phyloP scores from a whole-genome alignment of 2,888 invertebrate genomes.

The Agapostemon virescens region DNA sequence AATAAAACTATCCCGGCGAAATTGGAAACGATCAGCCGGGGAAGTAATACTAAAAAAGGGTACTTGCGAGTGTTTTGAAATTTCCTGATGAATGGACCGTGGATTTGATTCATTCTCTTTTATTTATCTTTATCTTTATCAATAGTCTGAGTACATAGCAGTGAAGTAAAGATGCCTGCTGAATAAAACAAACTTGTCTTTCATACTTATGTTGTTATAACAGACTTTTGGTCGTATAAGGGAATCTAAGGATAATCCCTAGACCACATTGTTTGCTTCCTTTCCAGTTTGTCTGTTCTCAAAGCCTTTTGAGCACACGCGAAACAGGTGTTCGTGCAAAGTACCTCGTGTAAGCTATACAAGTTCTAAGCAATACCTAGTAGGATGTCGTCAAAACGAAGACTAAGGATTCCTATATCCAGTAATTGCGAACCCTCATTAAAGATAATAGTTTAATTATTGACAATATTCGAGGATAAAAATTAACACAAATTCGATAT shows the following conservation, averaged over 20 bases:
- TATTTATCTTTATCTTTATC: no score
- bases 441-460: neutral
- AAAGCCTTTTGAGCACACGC: neutral
- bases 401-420: neutral
- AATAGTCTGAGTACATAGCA: neutral
- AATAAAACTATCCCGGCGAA: no score
- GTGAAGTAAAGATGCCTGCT: neutral
- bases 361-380: neutral
- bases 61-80: no score
- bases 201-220: neutral
- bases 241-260: slow-evolving; percentile 1
- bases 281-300: neutral
- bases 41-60: no score
- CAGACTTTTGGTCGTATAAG: neutral
- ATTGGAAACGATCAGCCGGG: no score
- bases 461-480: neutral
- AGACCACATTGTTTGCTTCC: neutral
- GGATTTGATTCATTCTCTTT: no score
- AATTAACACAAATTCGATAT: neutral
- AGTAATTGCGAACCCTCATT: neutral
- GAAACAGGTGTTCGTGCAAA: neutral
- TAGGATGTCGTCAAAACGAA: neutral
- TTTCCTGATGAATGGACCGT: no score
- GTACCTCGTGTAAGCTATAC: neutral
- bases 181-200: neutral